phyloP scores from a whole-genome alignment of 1,140 invertebrate genomes.

The Phortica variegata region DNA sequence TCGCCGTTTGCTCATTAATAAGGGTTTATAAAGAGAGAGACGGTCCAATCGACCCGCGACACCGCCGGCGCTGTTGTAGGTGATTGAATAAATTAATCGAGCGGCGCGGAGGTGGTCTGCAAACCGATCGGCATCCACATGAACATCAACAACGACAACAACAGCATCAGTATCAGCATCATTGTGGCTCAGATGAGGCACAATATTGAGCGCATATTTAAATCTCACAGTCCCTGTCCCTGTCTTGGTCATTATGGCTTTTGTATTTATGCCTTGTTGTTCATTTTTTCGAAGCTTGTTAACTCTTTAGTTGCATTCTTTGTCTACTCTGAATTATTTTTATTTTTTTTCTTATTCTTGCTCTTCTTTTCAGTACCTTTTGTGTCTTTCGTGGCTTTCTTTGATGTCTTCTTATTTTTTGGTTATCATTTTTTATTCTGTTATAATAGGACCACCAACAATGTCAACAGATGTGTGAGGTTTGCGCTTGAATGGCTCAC shows the following conservation, averaged over 20 bases:
- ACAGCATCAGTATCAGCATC: conserved; percentile 41
- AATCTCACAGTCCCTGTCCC: too few relatives aligned
- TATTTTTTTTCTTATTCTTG: conserved; percentile 39
- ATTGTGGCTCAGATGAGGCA: conserved; percentile 29
- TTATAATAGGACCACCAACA: conserved; percentile 46
- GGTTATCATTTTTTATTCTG: conserved; percentile 55
- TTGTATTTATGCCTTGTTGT: too few relatives aligned
- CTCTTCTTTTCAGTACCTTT: conserved; percentile 24
- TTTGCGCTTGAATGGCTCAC: conserved; percentile 15
- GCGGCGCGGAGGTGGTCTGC: conserved; percentile 36
- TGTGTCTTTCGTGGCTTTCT: conserved; percentile 30
- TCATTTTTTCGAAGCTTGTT: conserved; percentile 34
- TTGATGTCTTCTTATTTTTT: conserved; percentile 54
- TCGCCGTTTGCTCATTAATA: conserved; percentile 50
- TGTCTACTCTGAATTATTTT: background rate
- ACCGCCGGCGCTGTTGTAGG: background rate
- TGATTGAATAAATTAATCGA: conserved; percentile 38
- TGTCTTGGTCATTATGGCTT: too few relatives aligned
- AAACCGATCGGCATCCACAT: background rate
- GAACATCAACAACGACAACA: conserved; percentile 2
- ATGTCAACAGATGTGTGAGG: conserved; percentile 45
- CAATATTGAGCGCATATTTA: too few relatives aligned
- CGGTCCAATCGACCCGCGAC: too few relatives aligned
- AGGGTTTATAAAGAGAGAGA: conserved; percentile 46
- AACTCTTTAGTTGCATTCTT: conserved; percentile 14